Base-by-base conservation (phyloP, 1,140 invertebrate genomes). In the Brachionus sp. region DNA sequence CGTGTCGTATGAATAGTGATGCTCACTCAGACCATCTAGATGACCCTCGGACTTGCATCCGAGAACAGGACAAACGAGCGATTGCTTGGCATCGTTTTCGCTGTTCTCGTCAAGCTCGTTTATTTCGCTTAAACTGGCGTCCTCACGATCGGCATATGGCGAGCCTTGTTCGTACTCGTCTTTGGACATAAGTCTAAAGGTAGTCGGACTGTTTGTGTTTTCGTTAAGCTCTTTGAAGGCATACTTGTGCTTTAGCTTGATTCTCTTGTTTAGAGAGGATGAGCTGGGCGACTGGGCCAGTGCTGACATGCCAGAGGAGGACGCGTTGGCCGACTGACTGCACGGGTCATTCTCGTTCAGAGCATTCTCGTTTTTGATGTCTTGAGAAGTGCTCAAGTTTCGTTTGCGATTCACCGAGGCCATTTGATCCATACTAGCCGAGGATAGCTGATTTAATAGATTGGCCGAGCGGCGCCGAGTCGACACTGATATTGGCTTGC, bases 41-140 rank as follows among this genome's bases (percentile, higher is more conserved):
- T 83, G 80, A 5, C 80, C 80, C 7, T 46, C 42, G 5, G 80
- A 83, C 25, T 68, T 57, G 39, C 80, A 83, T n/a, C 80, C 80
- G 9, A 44, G n/a, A 46, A 83, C 80, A 3, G 42, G 57, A 50
- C 80, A 83, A 19, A 75, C 39, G 2, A 75, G 25, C 16, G n/a
- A 39, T 16, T 73, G 33, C 19, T 73, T 73, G 2, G 4, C 9
- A 4, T 46, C 39, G 33, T 75, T 13, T 13, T 75, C 70, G 7
- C 25, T 46, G 7, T 5, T 7, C 25, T 75, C 70, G 10, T 75
- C 70, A 10, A 46, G 39, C 25, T 75, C 70, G 4, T 46, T 75
- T 75, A 46, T 75, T 75, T 75, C 70, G 44, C 42, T 75, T 46
- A 75, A 12, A 44, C 12, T 39, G 16, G 33, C 35, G 2, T 70